A percentile compares a stretch with the other conserved stretches of the same genome.
phyloP scores from a whole-genome alignment of 2,888 invertebrate species.

The Priocnemis perturbator region DNA sequence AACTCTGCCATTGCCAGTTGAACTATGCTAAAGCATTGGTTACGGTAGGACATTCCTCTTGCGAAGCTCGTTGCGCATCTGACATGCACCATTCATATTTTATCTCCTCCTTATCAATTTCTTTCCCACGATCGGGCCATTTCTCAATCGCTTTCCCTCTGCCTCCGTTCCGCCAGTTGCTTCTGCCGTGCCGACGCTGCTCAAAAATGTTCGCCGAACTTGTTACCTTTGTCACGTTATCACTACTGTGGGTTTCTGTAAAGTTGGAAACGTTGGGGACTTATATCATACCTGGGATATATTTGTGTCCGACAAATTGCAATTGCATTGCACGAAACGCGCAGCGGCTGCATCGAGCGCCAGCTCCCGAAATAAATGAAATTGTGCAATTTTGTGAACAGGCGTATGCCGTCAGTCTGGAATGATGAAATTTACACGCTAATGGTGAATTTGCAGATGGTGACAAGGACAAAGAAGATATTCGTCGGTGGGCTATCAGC shows the following conservation, averaged over 20 bases:
- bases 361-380: neutral
- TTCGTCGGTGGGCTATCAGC: conserved; percentile 99
- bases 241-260: too few relatives aligned
- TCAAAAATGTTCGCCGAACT: conserved; percentile 5
- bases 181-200: neutral
- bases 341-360: too few relatives aligned
- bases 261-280: too few relatives aligned
- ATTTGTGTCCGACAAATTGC: too few relatives aligned
- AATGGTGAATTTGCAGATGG: conserved; percentile 87
- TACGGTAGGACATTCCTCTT: conserved; percentile 27
- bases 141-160: conserved; percentile 56
- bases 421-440: too few relatives aligned
- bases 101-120: conserved; percentile 69
- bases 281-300: too few relatives aligned
- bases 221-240: conserved; percentile 12
- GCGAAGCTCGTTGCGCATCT: conserved; percentile 24
- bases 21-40: conserved; percentile 27
- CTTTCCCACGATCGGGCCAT: conserved; percentile 58
- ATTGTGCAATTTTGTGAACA: too few relatives aligned
- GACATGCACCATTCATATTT: conserved; percentile 61
- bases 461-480: conserved; percentile 99
- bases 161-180: conserved; percentile 7
- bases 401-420: too few relatives aligned
- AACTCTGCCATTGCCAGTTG: too few relatives aligned
- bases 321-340: too few relatives aligned